Conservation (phyloP, 2,113 vertebrate genomes). For the Tragulus kanchil region DNA sequence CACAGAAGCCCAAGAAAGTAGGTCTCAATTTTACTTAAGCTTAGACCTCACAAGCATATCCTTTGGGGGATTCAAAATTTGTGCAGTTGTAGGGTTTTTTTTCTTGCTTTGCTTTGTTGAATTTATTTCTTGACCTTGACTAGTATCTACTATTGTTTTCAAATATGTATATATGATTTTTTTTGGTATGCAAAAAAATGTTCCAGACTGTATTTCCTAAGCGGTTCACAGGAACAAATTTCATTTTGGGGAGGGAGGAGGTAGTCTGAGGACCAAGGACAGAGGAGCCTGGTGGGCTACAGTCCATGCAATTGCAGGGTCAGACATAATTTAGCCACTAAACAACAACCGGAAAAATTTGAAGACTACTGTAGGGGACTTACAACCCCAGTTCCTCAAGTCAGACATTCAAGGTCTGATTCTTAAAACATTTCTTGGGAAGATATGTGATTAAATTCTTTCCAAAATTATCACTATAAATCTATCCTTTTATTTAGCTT, state of each 20-base stretch:
- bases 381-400: not conserved
- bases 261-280: not conserved
- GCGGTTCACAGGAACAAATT: not conserved
- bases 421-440: conserved; percentile 24
- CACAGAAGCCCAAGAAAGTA: not conserved
- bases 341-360: not conserved
- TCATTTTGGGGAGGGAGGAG: not conserved
- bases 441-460: not conserved
- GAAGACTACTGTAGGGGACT: not conserved
- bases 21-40: not conserved
- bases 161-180: not conserved
- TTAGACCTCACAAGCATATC: not conserved
- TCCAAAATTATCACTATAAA: conserved; percentile 5
- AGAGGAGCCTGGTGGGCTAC: not conserved
- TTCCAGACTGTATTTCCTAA: conserved; percentile 29
- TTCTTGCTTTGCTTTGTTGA: not conserved
- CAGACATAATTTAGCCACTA: not conserved
- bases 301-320: not conserved
- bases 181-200: not conserved
- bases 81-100: not conserved
- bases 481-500: not conserved
- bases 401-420: not conserved
- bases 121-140: not conserved
- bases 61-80: not conserved
- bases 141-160: conserved; percentile 12